Conservation (phyloP, 2,113 vertebrate genomes). For the Butastur rufipennis region DNA sequence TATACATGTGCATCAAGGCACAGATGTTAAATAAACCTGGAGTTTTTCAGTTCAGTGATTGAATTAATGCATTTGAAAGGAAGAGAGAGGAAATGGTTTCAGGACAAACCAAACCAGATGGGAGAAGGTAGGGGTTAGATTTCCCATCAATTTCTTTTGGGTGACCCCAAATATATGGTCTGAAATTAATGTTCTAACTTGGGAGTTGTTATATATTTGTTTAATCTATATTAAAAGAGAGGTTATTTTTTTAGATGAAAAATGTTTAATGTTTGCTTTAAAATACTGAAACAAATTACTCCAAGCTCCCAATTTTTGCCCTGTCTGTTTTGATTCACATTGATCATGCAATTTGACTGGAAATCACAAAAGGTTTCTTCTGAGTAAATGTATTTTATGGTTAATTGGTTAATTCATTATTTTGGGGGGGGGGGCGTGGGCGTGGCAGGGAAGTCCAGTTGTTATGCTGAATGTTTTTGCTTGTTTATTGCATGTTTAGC, state of each 20-base stretch:
- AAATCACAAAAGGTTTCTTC: neutral
- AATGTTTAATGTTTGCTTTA: neutral
- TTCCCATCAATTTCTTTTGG: neutral
- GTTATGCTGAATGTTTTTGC: neutral
- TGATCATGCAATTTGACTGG: neutral
- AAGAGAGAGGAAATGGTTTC: conserved; percentile 23
- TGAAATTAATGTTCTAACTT: neutral
- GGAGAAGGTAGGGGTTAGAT: neutral
- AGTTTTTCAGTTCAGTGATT: conserved; percentile 28
- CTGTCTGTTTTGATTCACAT: neutral
- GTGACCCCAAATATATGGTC: neutral
- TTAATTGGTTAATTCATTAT: neutral
- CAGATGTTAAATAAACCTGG: conserved; percentile 32
- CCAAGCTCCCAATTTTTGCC: neutral
- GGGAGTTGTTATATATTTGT: neutral
- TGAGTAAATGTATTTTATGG: neutral
- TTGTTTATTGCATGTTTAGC: neutral
- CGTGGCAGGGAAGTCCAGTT: neutral
- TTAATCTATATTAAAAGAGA: neutral
- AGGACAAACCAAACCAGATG: conserved; percentile 45
- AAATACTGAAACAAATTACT: neutral
- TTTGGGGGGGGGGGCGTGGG: neutral
- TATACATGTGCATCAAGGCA: neutral
- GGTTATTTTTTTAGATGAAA: neutral
- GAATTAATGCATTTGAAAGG: conserved; percentile 4